phyloP scores from a whole-genome alignment of 2,797 vertebrate genomes.

The Thamnophis elegans region DNA sequence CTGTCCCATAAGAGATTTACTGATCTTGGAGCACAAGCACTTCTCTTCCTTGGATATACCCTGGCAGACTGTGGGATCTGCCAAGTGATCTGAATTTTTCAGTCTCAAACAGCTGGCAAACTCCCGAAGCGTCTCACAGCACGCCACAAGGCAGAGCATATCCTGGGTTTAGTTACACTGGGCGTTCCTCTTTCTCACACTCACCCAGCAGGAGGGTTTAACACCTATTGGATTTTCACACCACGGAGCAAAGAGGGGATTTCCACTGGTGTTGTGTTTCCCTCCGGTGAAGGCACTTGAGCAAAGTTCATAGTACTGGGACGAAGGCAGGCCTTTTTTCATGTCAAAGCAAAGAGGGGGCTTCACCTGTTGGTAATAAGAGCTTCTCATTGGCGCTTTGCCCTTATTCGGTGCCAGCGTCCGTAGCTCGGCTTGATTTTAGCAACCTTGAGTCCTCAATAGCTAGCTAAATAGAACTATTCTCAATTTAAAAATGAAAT shows the following conservation, averaged over 20 bases:
- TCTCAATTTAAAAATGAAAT: not conserved
- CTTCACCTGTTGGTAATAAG: constrained; percentile 3
- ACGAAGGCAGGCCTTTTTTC: constrained; percentile 1
- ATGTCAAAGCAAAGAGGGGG: not conserved
- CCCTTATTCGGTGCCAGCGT: not conserved
- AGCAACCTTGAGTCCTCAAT: not conserved
- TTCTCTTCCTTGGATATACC: accelerated
- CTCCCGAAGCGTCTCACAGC: not conserved
- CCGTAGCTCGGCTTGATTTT: not conserved
- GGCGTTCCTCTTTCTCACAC: not conserved
- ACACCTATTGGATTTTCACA: not conserved
- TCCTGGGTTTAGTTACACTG: not conserved
- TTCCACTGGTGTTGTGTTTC: constrained; percentile 30
- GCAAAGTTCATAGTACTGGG: constrained; percentile 11
- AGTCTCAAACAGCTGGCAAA: not conserved
- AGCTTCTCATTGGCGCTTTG: accelerated
- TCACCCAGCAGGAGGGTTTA: not conserved
- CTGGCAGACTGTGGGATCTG: not conserved
- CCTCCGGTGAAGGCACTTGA: not conserved
- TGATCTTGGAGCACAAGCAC: not conserved
- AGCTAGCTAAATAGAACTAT: not conserved
- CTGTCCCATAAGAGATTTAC: not conserved
- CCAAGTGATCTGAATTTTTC: not conserved
- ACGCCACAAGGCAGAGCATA: not conserved
- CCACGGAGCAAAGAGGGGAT: not conserved